Conservation (phyloP, 2,888 invertebrate species). For the Drosophila lacicola region DNA sequence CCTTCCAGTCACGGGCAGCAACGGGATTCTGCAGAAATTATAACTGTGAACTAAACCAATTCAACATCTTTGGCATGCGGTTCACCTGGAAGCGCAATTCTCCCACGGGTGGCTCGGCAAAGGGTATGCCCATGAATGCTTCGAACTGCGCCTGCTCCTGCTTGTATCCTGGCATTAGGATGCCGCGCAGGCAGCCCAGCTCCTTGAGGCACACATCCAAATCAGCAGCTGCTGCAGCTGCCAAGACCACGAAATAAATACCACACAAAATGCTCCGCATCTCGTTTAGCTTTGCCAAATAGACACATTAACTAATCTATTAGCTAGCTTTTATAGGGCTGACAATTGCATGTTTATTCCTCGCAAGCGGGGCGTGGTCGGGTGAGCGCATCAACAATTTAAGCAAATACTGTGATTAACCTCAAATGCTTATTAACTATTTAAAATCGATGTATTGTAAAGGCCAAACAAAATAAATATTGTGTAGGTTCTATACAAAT, state of each 20-base stretch:
- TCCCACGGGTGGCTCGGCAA: slow-evolving; percentile 82
- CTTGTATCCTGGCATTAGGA: slow-evolving; percentile 68
- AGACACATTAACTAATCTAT: neutral
- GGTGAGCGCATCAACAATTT: neutral
- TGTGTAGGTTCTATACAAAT: too few relatives aligned
- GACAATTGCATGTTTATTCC: slow-evolving; percentile 22
- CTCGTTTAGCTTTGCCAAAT: neutral
- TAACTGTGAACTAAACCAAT: neutral
- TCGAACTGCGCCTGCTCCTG: slow-evolving; percentile 70
- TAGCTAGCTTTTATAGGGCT: slow-evolving; percentile 21
- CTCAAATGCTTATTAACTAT: neutral
- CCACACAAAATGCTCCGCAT: slow-evolving; percentile 17
- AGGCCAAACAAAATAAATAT: neutral
- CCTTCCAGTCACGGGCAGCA: slow-evolving; percentile 65
- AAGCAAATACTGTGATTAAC: neutral
- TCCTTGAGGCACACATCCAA: slow-evolving; percentile 72
- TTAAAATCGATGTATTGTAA: too few relatives aligned
- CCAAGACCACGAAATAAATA: neutral
- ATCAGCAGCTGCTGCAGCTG: slow-evolving; percentile 14
- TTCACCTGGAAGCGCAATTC: slow-evolving; percentile 80
- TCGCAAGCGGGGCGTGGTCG: neutral
- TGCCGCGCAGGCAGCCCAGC: slow-evolving; percentile 77
- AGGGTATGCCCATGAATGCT: slow-evolving; percentile 84
- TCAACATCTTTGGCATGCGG: neutral
- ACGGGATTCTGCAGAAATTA: slow-evolving; percentile 74